Conservation (phyloP, 2,113 vertebrate genomes). For the Crotalus viridis region DNA sequence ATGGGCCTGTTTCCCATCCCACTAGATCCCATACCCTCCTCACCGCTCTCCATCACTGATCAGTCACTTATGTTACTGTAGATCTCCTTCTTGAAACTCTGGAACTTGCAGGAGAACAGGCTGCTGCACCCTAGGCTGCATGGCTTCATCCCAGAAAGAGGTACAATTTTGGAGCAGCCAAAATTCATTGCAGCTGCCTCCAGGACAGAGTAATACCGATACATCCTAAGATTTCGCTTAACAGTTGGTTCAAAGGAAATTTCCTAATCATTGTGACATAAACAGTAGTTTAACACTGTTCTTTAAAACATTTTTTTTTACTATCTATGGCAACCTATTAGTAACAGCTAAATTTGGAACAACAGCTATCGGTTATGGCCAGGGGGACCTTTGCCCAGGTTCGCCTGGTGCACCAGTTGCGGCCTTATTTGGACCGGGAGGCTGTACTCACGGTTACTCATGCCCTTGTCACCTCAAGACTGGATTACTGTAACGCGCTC, state of each 20-base stretch:
- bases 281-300: neutral
- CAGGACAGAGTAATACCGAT: neutral
- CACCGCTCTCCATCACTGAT: neutral
- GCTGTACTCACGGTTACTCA: too few species aligned
- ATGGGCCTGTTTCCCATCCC: too few species aligned
- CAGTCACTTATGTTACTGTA: neutral
- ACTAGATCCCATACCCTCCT: too few species aligned
- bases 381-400: too few species aligned
- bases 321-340: neutral
- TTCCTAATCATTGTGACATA: neutral
- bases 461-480: too few species aligned
- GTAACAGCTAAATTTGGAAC: neutral
- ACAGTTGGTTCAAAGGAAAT: neutral
- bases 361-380: too few species aligned
- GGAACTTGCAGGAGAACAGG: neutral
- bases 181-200: neutral
- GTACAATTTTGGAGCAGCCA: neutral
- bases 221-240: neutral
- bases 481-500: too few species aligned
- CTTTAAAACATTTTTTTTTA: neutral
- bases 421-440: too few species aligned
- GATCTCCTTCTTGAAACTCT: neutral
- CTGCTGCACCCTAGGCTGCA: neutral
- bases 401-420: too few species aligned
- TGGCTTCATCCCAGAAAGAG: neutral